Evolutionary conservation across 2,888 invertebrate species (phyloP).

Genomic region (Pyralis farinalis): DNA sequence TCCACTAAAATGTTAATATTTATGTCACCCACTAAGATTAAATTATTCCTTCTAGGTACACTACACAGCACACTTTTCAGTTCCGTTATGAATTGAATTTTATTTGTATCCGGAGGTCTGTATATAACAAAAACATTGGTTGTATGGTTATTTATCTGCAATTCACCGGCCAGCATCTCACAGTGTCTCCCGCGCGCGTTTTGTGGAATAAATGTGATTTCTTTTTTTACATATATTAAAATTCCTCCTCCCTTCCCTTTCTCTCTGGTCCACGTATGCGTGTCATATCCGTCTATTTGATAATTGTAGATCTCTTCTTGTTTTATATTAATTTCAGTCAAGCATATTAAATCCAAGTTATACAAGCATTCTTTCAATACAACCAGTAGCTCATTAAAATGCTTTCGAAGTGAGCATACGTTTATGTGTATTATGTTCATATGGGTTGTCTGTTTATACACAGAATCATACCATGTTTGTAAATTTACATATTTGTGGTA

Average conservation of each 20-base stretch:
- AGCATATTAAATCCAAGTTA: too few relatives aligned
- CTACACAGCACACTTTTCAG: background rate
- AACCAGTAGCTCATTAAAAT: conserved; percentile 6
- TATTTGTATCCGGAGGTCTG: background rate
- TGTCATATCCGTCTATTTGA: conserved; percentile 6
- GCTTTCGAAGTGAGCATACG: conserved; percentile 6
- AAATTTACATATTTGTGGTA: conserved; percentile 1
- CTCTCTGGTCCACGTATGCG: conserved; percentile 4
- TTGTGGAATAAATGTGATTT: too few relatives aligned
- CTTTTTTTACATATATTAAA: conserved; percentile 1
- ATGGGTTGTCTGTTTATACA: too few relatives aligned
- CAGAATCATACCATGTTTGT: too few relatives aligned
- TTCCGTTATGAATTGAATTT: too few relatives aligned
- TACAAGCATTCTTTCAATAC: background rate
- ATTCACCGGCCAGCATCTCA: background rate
- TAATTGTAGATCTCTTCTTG: too few relatives aligned
- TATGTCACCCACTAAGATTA: background rate
- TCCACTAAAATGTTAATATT: background rate
- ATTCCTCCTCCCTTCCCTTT: conserved; percentile 1
- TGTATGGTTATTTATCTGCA: background rate
- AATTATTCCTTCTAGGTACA: background rate
- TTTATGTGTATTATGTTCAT: too few relatives aligned
- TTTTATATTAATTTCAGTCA: too few relatives aligned
- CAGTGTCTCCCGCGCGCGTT: too few relatives aligned
- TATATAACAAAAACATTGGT: background rate